Conservation (phyloP, 2,888 invertebrate genomes). For the Chymomyza procnemis region DNA sequence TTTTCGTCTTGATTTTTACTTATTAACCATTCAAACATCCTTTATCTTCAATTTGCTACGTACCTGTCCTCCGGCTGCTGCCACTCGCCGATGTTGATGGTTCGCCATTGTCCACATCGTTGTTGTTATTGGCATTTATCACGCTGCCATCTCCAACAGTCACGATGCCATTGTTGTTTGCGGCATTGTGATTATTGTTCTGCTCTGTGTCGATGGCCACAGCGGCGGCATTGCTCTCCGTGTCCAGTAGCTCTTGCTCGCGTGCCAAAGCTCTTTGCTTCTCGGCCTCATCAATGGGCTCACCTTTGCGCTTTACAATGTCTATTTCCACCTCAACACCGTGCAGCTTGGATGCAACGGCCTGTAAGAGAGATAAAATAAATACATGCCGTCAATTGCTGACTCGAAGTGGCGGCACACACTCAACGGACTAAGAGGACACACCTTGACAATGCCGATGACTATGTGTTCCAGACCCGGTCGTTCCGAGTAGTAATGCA, state of each 20-base stretch:
- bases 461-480: slow-evolving; percentile 96
- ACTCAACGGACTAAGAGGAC: neutral
- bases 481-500: slow-evolving; percentile 97
- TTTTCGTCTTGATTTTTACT: no score
- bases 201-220: slow-evolving; percentile 45
- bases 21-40: no score
- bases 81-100: neutral
- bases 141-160: neutral
- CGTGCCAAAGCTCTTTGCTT: slow-evolving; percentile 64
- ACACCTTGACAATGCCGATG: slow-evolving; percentile 96
- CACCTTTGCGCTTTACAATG: slow-evolving; percentile 91
- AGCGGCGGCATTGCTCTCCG: slow-evolving; percentile 33
- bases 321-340: slow-evolving; percentile 95
- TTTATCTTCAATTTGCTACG: slow-evolving; percentile 9
- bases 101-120: slow-evolving; percentile 43
- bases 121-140: slow-evolving; percentile 62
- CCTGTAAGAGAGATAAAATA: slow-evolving; percentile 80
- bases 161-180: slow-evolving; percentile 49
- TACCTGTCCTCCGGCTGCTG: neutral
- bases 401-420: neutral
- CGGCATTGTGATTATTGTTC: slow-evolving; percentile 68
- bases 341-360: slow-evolving; percentile 95
- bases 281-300: slow-evolving; percentile 79
- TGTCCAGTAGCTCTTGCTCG: slow-evolving; percentile 49
- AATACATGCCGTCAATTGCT: neutral